Percentiles rank a stretch among this genome's conserved stretches.
phyloP scores from a whole-genome alignment of 2,888 invertebrate genomes.

The Drosophila birchii region DNA sequence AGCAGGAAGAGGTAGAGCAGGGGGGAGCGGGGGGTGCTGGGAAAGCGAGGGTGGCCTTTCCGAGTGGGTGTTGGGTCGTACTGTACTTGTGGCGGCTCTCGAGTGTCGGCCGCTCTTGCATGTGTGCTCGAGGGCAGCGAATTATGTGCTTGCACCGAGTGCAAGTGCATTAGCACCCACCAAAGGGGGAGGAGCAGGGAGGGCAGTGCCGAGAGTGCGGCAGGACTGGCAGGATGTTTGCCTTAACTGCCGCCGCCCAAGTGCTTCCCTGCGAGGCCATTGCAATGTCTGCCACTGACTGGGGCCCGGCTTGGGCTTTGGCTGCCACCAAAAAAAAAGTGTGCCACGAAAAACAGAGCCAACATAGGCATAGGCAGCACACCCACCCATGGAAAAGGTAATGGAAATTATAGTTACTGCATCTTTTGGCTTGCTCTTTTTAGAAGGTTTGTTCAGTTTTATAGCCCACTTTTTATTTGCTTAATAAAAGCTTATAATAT shows the following conservation, averaged over 20 bases:
- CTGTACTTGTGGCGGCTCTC: conserved; percentile 58
- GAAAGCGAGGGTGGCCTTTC: background rate
- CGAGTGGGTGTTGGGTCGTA: conserved; percentile 33
- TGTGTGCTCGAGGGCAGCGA: conserved; percentile 71
- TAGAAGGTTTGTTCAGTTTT: background rate
- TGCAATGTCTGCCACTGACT: conserved; percentile 51
- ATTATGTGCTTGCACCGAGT: conserved; percentile 78
- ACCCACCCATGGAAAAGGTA: conserved; percentile 28
- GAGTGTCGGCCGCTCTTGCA: conserved; percentile 57
- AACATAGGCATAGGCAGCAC: conserved; percentile 7
- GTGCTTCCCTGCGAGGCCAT: conserved; percentile 62
- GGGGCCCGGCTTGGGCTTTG: conserved; percentile 15
- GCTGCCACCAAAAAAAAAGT: conserved; percentile 55
- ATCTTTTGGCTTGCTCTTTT: conserved; percentile 5
- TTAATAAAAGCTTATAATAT: conserved; percentile 1
- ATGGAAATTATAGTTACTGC: conserved; percentile 46
- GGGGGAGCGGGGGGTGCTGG: background rate
- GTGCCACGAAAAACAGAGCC: conserved; percentile 54
- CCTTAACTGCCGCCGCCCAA: conserved; percentile 68
- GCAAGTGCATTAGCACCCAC: conserved; percentile 79
- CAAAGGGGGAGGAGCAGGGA: conserved; percentile 12
- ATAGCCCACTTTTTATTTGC: background rate
- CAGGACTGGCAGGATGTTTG: conserved; percentile 67
- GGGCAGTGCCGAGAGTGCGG: conserved; percentile 5
- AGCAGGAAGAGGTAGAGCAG: background rate